A percentile compares a stretch with the other conserved stretches of the same genome.
These are phyloP conservation scores for Leptopilina clavipes DNA, from an alignment of 1,140 invertebrate species.

Conservation along the genomic window DNA sequence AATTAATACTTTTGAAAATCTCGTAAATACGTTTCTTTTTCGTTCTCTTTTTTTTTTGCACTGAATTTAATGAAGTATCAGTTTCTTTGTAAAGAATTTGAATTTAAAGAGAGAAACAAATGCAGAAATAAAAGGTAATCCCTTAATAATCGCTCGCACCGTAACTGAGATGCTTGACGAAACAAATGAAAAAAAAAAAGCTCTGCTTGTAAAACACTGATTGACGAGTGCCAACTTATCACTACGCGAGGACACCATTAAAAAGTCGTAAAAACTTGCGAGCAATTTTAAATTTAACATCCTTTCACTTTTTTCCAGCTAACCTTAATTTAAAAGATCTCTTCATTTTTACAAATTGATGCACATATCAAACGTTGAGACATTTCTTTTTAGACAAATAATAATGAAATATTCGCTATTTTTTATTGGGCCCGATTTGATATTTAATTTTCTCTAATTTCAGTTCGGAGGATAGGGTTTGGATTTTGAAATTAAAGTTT, in stretches of 20 bases:
- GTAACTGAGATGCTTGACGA: background rate
- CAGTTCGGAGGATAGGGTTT: too few relatives aligned
- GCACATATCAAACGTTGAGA: too few relatives aligned
- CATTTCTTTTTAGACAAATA: background rate
- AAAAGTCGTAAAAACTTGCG: background rate
- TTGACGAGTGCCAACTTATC: constrained; percentile 1
- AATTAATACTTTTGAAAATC: background rate
- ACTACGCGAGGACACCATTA: background rate
- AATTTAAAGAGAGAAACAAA: too few relatives aligned
- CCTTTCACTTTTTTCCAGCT: background rate
- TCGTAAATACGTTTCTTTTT: background rate
- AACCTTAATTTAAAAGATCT: constrained; percentile 23
- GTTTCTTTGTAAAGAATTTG: too few relatives aligned
- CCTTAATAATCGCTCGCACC: too few relatives aligned
- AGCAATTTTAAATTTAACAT: background rate
- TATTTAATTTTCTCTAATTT: too few relatives aligned
- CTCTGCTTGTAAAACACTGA: background rate
- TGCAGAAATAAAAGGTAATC: too few relatives aligned
- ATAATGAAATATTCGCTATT: too few relatives aligned
- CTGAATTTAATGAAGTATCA: too few relatives aligned
- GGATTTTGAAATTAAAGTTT: too few relatives aligned
- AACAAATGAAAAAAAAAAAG: background rate
- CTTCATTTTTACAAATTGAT: background rate
- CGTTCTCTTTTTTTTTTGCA: too few relatives aligned
- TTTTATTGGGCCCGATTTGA: too few relatives aligned